phyloP scores from a whole-genome alignment of 2,797 vertebrate genomes.

The Eutrigla gurnardus region DNA sequence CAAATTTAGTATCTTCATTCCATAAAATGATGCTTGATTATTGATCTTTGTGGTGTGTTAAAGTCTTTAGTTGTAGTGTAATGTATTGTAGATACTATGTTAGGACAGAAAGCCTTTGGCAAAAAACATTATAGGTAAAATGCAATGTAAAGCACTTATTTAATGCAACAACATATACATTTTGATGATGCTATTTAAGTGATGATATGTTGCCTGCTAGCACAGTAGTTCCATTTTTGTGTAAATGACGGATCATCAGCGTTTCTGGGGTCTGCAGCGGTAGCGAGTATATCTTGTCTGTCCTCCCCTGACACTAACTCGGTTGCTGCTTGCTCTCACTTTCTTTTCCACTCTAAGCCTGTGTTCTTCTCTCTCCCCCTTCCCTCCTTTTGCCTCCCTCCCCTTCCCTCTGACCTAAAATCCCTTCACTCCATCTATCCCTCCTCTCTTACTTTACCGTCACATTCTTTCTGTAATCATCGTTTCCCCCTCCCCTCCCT shows the following conservation, averaged over 20 bases:
- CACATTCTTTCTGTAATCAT: background rate
- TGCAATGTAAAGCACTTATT: slow-evolving; percentile 11
- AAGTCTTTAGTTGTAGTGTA: background rate
- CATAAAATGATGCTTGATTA: slow-evolving; percentile 23
- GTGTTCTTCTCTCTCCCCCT: slow-evolving; percentile 90
- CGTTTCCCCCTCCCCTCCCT: slow-evolving; percentile 18
- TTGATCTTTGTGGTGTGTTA: slow-evolving; percentile 11
- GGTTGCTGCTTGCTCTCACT: slow-evolving; percentile 82
- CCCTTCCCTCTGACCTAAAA: slow-evolving; percentile 61
- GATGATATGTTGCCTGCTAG: slow-evolving; percentile 36
- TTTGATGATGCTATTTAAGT: slow-evolving; percentile 38
- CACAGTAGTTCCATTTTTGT: slow-evolving; percentile 30
- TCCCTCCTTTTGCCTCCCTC: slow-evolving; percentile 45
- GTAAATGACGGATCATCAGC: slow-evolving; percentile 46
- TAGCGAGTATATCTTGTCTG: slow-evolving; percentile 50
- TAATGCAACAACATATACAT: slow-evolving; percentile 16
- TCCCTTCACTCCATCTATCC: slow-evolving; percentile 55
- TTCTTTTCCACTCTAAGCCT: slow-evolving; percentile 90
- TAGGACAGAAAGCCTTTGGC: background rate
- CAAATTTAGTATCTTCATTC: slow-evolving; percentile 29
- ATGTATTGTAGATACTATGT: slow-evolving; percentile 24
- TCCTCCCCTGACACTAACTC: slow-evolving; percentile 70
- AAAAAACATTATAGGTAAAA: background rate
- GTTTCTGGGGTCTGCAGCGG: slow-evolving; percentile 52
- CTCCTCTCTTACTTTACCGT: slow-evolving; percentile 50